Evolutionary conservation across 2,113 vertebrate species (phyloP).

Genomic region (Istiophorus platypterus): DNA sequence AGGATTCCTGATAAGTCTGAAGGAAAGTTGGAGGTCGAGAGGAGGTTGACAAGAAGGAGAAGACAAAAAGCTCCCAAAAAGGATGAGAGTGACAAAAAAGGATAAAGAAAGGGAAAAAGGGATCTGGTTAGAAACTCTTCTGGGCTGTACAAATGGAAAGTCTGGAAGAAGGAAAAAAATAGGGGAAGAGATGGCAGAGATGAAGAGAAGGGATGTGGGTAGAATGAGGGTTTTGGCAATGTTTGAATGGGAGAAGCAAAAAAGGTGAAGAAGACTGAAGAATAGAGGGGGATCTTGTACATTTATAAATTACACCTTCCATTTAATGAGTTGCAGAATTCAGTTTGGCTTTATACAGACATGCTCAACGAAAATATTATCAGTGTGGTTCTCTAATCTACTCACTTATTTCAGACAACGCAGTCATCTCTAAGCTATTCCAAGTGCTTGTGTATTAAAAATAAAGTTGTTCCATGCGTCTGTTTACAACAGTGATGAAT

Average conservation of each 20-base stretch:
- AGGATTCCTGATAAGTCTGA: no score
- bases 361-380: not conserved
- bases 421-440: not conserved
- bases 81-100: no score
- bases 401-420: not conserved
- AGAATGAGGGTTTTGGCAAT: no score
- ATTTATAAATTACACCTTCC: not conserved
- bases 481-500: constrained; percentile 29
- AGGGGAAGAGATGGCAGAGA: not conserved
- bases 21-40: no score
- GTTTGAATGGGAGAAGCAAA: no score
- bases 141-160: not conserved
- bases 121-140: not conserved
- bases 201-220: no score
- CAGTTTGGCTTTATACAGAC: not conserved
- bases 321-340: constrained; percentile 19
- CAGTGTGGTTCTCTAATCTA: not conserved
- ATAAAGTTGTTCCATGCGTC: not conserved
- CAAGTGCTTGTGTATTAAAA: not conserved
- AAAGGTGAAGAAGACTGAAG: no score
- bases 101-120: not conserved
- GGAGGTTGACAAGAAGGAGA: no score
- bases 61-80: no score
- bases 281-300: no score
- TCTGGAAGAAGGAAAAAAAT: not conserved